Evolutionary conservation across 2,888 invertebrate genomes (phyloP).

Genomic region (Brassicogethes aeneus): DNA sequence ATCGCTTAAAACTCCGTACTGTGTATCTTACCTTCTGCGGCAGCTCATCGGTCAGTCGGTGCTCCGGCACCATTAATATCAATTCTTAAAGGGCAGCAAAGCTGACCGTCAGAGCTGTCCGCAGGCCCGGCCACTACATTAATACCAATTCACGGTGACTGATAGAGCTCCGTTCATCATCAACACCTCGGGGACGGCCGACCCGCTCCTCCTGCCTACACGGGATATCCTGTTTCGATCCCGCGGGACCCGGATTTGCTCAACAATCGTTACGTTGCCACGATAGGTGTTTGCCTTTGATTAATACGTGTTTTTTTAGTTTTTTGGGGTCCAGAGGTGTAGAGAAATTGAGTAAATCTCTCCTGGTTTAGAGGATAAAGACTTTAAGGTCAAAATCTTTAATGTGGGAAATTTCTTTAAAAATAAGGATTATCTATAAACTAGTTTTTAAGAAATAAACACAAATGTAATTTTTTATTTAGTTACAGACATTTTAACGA

Average conservation of each 20-base stretch:
- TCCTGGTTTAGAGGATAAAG: no score
- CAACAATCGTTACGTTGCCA: constrained; percentile 5
- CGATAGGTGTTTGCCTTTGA: constrained; percentile 2
- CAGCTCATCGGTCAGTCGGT: not conserved
- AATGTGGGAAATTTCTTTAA: no score
- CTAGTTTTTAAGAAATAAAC: no score
- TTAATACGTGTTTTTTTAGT: not conserved
- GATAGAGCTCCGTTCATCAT: constrained; percentile 42
- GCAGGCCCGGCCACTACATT: constrained; percentile 38
- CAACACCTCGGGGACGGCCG: constrained; percentile 34
- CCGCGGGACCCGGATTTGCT: not conserved
- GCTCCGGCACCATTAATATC: constrained; percentile 39
- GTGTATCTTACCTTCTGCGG: not conserved
- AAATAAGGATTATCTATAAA: no score
- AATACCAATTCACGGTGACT: constrained; percentile 42
- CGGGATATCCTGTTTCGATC: not conserved
- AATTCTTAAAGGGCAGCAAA: constrained; percentile 35
- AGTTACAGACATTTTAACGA: no score
- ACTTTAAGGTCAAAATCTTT: no score
- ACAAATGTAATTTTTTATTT: no score
- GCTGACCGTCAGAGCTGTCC: constrained; percentile 34
- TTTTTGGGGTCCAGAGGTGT: no score
- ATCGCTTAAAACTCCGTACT: not conserved
- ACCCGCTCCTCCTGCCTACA: not conserved
- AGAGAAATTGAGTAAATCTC: no score